Percentiles rank a stretch among this genome's conserved stretches.
Conservation (phyloP, 2,888 invertebrate genomes). For the Caenorhabditis sulstoni region DNA sequence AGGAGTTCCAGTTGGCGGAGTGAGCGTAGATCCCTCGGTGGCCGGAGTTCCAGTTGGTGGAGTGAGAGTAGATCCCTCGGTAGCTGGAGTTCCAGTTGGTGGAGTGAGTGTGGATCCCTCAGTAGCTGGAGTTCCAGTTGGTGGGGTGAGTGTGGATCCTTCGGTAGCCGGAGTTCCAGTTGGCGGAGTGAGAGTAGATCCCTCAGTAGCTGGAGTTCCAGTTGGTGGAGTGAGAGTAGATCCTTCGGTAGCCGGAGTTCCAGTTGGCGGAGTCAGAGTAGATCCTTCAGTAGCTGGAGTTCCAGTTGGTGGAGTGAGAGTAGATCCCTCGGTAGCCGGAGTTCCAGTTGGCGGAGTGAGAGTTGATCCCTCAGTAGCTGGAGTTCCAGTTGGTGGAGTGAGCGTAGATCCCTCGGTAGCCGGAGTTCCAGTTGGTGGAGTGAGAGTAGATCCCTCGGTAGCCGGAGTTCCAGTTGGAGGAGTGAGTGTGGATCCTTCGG, state of each 20-base stretch:
- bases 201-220: constrained; percentile 7
- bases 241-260: neutral
- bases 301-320: constrained; percentile 4
- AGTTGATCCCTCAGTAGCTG: neutral
- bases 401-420: neutral
- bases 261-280: neutral
- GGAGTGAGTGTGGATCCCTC: neutral
- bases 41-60: constrained; percentile 5
- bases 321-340: neutral
- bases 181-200: neutral
- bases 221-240: constrained; percentile 3
- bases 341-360: neutral
- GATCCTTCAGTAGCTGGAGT: constrained; percentile 1
- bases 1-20: constrained; percentile 14
- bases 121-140: neutral
- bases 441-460: neutral
- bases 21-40: neutral
- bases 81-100: constrained; percentile 7
- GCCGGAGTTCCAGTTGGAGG: constrained; percentile 2
- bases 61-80: neutral
- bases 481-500: neutral
- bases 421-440: constrained; percentile 14
- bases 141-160: neutral
- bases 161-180: constrained; percentile 1
- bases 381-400: constrained; percentile 4